Evolutionary conservation across 2,797 vertebrate genomes (phyloP).

Genomic region (Hippocampus kuda): DNA sequence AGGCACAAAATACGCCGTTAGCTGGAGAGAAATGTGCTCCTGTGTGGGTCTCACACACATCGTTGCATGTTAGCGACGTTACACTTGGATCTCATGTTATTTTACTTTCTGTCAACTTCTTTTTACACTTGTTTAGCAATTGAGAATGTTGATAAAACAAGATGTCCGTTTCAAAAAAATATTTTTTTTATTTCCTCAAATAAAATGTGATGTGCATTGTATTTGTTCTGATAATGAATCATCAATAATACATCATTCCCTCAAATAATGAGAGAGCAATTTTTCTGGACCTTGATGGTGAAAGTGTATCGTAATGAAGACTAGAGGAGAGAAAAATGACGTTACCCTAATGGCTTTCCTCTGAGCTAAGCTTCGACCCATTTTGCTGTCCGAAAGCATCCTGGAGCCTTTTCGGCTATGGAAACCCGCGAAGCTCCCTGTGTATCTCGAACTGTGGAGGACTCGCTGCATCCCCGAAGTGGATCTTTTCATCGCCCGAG

Average conservation of each 20-base stretch:
- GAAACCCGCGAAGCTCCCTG: background rate
- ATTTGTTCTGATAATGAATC: background rate
- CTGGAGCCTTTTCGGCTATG: background rate
- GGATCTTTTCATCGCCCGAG: background rate
- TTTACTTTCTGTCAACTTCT: too few species aligned
- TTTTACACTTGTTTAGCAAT: too few species aligned
- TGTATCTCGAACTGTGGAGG: background rate
- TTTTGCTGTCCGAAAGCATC: conserved; percentile 2
- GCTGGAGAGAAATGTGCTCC: background rate
- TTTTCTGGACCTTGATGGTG: too few species aligned
- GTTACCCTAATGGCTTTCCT: conserved; percentile 5
- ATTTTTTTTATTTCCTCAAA: background rate
- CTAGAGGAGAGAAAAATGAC: background rate
- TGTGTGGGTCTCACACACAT: background rate
- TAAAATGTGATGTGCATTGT: background rate
- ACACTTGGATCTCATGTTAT: too few species aligned
- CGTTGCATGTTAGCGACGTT: too few species aligned
- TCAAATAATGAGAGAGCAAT: background rate
- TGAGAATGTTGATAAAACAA: too few species aligned
- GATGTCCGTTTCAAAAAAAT: too few species aligned
- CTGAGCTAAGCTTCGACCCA: background rate
- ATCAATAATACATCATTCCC: background rate
- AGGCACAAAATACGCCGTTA: background rate
- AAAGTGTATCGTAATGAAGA: background rate
- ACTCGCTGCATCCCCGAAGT: background rate